Evolutionary conservation across 2,797 vertebrate species (phyloP).

Genomic region (Falco columbarius): DNA sequence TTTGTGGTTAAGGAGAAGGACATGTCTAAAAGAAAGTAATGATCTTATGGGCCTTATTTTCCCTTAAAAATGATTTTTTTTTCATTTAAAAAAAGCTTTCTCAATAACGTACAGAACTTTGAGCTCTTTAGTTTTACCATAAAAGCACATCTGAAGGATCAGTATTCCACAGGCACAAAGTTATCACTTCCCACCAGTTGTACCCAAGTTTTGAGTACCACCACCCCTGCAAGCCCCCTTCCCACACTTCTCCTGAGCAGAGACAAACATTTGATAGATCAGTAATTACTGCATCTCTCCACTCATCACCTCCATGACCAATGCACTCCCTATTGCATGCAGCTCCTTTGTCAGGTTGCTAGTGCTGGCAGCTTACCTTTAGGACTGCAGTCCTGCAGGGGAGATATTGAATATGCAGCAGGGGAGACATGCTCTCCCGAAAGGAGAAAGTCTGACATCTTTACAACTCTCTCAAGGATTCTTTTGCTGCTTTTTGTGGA

Average conservation of each 20-base stretch:
- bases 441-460: background rate
- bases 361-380: background rate
- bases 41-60: background rate
- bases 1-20: constrained; percentile 32
- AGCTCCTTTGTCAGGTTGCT: background rate
- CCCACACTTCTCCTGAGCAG: background rate
- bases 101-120: background rate
- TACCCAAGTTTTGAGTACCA: background rate
- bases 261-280: background rate
- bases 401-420: fast-evolving
- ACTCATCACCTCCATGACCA: background rate
- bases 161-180: background rate
- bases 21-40: background rate
- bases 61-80: background rate
- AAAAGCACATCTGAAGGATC: constrained; percentile 13
- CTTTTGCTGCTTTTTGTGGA: background rate
- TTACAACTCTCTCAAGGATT: background rate
- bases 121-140: background rate
- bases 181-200: constrained; percentile 45
- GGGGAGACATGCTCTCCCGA: background rate
- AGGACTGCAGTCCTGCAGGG: background rate
- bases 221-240: background rate
- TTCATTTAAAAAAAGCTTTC: background rate
- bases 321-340: fast-evolving
- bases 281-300: background rate